Base-by-base conservation (phyloP, 1,140 invertebrate genomes). In the Melitaea cinxia region DNA sequence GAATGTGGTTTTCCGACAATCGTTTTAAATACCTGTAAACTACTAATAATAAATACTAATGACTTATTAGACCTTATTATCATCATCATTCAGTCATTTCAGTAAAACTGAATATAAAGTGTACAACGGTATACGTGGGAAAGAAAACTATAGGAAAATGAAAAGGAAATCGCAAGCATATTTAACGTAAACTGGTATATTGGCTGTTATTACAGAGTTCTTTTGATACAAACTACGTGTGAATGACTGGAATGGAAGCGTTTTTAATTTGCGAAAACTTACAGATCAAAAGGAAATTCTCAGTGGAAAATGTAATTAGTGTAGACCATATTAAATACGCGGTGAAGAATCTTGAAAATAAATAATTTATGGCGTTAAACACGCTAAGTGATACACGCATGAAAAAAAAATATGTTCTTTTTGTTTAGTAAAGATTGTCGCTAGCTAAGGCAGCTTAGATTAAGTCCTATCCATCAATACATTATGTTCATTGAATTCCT, bases 191-290 rank as follows among this genome's bases (percentile, higher is more conserved):
- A 7, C 42, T 23, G 42, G 42, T 45, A 47, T 23, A 47, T 47
- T 47, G 19, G 17, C 42, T 23, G 7, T 42, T 17, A 42, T 47
- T 47, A 47, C 21, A 47, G 17, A 47, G 15, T 12, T 23, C 42
- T n/a, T 57, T 42, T 42, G 37, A 57, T 45, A 21, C 23, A 19
- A n/a, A n/a, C 21, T 45, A 14, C 37, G 54, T 57, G 54, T 57
- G 54, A 57, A 57, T 45, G 54, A 42, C n/a, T 28, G 42, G 42
- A 47, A 47, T 47, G 42, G 19, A 14, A 47, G 7, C 21, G 42
- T 26, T 57, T 28, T 57, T 45, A 57, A 57, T 57, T 45, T 57
- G 54, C 54, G 54, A 37, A 42, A 39, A 57, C 42, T 47, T 47
- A 45, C 21, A 57, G 54, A 57, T 57, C 54, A 57, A 57, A 57